phyloP scores from a whole-genome alignment of 2,113 vertebrate species.

The Ochotona princeps region DNA sequence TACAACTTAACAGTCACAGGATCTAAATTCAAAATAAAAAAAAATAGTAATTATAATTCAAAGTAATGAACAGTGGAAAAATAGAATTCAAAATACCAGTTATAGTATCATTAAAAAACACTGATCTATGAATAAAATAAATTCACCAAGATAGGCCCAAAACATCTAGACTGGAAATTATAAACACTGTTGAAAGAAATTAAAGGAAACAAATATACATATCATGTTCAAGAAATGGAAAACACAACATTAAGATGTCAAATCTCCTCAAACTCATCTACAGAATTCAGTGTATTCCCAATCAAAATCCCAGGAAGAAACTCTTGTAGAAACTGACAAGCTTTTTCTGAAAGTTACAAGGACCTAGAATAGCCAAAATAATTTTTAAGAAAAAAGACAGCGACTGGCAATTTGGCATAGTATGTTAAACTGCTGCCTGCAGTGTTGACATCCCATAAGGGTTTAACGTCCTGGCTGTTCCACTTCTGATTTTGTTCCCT shows the following conservation, averaged over 20 bases:
- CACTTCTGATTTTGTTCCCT: too few species aligned
- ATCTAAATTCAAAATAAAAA: not conserved
- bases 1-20: conserved; percentile 30
- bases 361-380: not conserved
- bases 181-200: not conserved
- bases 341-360: conserved; percentile 30
- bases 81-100: not conserved
- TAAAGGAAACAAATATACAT: conserved; percentile 18
- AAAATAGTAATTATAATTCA: not conserved
- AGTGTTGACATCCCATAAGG: too few species aligned
- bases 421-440: not conserved
- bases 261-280: not conserved
- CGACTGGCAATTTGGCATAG: not conserved
- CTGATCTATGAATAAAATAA: conserved; percentile 27
- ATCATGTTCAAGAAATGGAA: not conserved
- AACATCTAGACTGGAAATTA: conserved; percentile 28
- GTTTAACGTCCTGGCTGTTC: too few species aligned
- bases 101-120: conserved; percentile 33
- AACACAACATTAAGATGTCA: not conserved
- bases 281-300: not conserved
- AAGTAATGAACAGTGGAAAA: conserved; percentile 13
- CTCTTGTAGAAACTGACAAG: not conserved
- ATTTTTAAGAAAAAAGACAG: conserved; percentile 8
- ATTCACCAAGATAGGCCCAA: conserved; percentile 40
- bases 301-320: not conserved